phyloP scores from a whole-genome alignment of 2,888 invertebrate species.

The Sicus ferrugineus region DNA sequence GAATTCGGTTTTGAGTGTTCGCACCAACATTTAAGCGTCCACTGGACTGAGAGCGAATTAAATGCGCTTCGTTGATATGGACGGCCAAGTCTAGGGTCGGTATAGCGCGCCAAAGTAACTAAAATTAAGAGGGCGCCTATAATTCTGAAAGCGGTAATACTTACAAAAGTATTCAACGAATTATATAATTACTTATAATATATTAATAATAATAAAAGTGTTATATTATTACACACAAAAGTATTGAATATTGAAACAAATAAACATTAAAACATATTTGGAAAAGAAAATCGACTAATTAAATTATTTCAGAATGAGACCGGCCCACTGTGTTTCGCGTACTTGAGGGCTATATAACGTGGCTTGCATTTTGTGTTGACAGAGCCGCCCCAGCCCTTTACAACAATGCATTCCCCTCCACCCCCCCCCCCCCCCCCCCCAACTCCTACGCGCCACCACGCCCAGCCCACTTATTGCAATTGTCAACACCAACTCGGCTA shows the following conservation, averaged over 20 bases:
- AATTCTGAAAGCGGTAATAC: too few species aligned
- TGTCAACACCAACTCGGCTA: not conserved
- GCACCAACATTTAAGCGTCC: slow-evolving; percentile 56
- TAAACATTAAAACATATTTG: too few species aligned
- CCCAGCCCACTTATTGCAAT: not conserved
- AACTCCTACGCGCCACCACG: not conserved
- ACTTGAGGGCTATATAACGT: not conserved
- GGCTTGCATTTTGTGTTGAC: not conserved
- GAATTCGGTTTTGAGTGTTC: slow-evolving; percentile 38
- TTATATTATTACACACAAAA: too few species aligned
- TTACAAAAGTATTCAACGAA: too few species aligned
- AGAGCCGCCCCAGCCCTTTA: not conserved
- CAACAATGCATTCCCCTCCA: not conserved
- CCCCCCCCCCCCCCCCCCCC: not conserved
- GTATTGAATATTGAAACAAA: too few species aligned
- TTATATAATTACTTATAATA: too few species aligned
- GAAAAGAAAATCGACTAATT: too few species aligned
- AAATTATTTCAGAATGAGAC: too few species aligned
- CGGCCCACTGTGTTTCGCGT: not conserved
- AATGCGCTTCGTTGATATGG: slow-evolving; percentile 24
- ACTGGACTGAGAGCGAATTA: slow-evolving; percentile 49
- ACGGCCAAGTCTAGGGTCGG: too few species aligned
- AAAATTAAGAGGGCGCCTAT: too few species aligned
- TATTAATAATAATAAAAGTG: too few species aligned
- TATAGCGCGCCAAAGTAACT: too few species aligned